Evolutionary conservation across 37 sponge, comb jelly and placozoan genomes (phyloP), one percentile per base, ranked within the genome.

Genomic region (Chondrilla cf. caribensis): DNA sequence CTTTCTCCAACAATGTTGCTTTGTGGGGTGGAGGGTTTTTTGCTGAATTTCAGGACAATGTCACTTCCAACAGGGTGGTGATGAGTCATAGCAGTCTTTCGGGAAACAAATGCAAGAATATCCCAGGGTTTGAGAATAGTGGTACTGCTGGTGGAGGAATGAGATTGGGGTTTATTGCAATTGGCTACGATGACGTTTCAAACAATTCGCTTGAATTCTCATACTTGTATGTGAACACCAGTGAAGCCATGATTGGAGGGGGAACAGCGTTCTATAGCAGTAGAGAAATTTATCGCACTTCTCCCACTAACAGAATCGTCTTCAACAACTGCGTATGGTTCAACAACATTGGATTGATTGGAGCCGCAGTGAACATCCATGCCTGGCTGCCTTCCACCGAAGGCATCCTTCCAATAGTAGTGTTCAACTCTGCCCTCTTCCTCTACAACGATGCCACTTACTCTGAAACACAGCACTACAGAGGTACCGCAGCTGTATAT

Each of bases 1-100:
- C 1, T 5, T 85, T 86, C 36, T 2, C 0, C 0, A 0, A 60
- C 26, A 86, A 85, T 33, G 15, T 5, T 5, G 90, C 83, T 0
- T 36, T 77, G 0, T 85, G 76, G 75, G 90, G 86, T 37, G 90
- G 90, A 0, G 82, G 82, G 19, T 24, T 86, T 3, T 85, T 90
- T 58, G 33, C 78, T 0, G 57, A 36, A 2, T 90, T 86, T 79
- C 62, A 78, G 0, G 90, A 90, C 43, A n/a, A 38, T 2, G 64
- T 82, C 47, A 18, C 41, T 18, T 57, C 78, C 21, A 90, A 90
- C 35, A 43, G 60, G 0, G 71, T 90, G 2, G 15, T 18, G 2
- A 44, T 84, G 1, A 33, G 3, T 25, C 18, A 37, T 22, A 44
- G 60, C 1, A 8, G n/a, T 0, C 76, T 89, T 42, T 17, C 26